Percentiles rank a stretch among this genome's conserved stretches.
Conservation (phyloP, 2,113 vertebrate genomes). For the Dolichallabes microphthalmus region DNA sequence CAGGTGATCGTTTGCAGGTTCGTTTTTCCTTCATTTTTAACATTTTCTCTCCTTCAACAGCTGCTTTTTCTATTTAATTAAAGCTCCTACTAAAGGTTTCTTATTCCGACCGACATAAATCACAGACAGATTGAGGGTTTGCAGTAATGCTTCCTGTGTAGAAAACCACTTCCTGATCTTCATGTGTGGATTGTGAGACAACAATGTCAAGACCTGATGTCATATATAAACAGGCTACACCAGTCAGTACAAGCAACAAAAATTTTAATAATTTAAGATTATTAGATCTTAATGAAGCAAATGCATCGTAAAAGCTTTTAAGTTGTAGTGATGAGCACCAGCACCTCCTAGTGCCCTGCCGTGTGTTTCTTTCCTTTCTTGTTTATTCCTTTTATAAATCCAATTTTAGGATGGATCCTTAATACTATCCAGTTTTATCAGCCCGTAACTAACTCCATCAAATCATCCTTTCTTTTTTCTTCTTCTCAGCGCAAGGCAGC, state of each 20-base stretch:
- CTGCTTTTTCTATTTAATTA: too few species aligned
- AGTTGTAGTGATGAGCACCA: neutral
- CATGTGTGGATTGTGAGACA: too few species aligned
- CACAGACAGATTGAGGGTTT: too few species aligned
- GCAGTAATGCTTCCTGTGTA: too few species aligned
- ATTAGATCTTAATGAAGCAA: neutral
- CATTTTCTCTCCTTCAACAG: too few species aligned
- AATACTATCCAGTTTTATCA: neutral
- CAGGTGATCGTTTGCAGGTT: too few species aligned
- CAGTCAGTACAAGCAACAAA: neutral
- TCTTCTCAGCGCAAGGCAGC: constrained; percentile 66
- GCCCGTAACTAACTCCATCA: neutral
- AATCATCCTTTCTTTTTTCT: neutral
- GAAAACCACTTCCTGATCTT: too few species aligned
- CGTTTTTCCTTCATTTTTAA: too few species aligned
- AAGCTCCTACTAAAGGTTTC: too few species aligned
- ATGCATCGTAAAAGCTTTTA: neutral
- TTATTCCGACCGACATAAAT: too few species aligned
- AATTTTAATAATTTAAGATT: neutral
- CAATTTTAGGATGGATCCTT: neutral
- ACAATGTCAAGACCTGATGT: too few species aligned
- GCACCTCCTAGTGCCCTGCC: neutral
- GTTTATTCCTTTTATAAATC: neutral
- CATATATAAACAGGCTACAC: too few species aligned
- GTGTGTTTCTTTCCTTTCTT: neutral